phyloP scores from a whole-genome alignment of 2,797 vertebrate species.

The Periophthalmus magnuspinnatus region DNA sequence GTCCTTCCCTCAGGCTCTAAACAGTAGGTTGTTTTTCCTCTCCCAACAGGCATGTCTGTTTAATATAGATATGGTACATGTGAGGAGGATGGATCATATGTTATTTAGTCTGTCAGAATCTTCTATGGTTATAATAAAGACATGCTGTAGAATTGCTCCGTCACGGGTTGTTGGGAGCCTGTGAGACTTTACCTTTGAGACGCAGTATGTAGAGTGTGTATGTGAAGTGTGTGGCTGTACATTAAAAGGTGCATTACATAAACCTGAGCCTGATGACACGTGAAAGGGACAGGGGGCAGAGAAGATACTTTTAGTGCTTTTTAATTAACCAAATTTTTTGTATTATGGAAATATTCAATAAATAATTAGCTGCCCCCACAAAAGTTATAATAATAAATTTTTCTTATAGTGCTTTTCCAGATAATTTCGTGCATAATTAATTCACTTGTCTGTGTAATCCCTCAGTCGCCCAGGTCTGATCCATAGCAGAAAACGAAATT shows the following conservation, averaged over 20 bases:
- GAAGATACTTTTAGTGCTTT: constrained; percentile 2
- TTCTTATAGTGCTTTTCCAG: no score
- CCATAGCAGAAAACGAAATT: no score
- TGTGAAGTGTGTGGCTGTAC: constrained; percentile 55
- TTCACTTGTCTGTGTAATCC: no score
- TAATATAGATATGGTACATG: constrained; percentile 12
- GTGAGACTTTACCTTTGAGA: constrained; percentile 33
- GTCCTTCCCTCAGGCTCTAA: constrained; percentile 13
- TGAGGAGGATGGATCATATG: constrained; percentile 14
- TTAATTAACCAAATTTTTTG: background rate
- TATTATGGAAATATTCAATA: background rate
- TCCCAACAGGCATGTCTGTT: background rate
- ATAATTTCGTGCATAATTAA: no score
- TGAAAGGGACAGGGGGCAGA: constrained; percentile 6
- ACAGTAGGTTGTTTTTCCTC: constrained; percentile 7
- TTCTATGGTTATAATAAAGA: constrained; percentile 8
- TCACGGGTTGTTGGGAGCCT: constrained; percentile 2
- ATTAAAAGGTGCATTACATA: constrained; percentile 32
- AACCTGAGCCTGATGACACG: constrained; percentile 20
- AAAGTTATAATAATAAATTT: no score
- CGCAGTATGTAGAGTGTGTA: constrained; percentile 56
- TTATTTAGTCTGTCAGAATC: background rate
- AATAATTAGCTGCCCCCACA: background rate
- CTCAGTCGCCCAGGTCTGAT: no score
- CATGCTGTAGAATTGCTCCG: constrained; percentile 25